Evolutionary conservation across 2,888 invertebrate genomes (phyloP).

Genomic region (Eristalinus aeneus): DNA sequence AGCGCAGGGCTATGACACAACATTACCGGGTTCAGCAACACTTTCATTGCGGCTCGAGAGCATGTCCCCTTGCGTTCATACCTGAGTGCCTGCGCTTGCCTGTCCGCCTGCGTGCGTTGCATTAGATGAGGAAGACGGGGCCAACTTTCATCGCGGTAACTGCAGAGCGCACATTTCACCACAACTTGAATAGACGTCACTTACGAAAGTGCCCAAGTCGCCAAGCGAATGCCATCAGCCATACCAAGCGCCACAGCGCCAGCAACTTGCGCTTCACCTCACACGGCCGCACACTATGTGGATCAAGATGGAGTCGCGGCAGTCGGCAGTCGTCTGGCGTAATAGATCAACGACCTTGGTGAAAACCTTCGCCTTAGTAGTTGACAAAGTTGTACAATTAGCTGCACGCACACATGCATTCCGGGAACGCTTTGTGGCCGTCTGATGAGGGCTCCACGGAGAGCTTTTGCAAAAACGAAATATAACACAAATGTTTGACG

Average conservation of each 20-base stretch:
- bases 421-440: slow-evolving; percentile 12
- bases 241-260: neutral
- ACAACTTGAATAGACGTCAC: slow-evolving; percentile 31
- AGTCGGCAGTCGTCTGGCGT: slow-evolving; percentile 23
- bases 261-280: neutral
- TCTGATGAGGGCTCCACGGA: slow-evolving; percentile 24
- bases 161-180: slow-evolving; percentile 40
- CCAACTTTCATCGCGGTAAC: slow-evolving; percentile 45
- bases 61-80: neutral
- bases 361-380: slow-evolving; percentile 69
- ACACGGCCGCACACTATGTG: slow-evolving; percentile 10
- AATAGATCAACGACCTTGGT: slow-evolving; percentile 69
- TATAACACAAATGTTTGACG: neutral
- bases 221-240: neutral
- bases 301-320: slow-evolving; percentile 36
- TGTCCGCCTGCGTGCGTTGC: neutral
- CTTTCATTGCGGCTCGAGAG: slow-evolving; percentile 20
- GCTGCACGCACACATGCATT: slow-evolving; percentile 47
- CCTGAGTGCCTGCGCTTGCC: neutral
- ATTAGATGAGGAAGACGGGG: slow-evolving; percentile 22
- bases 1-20: slow-evolving; percentile 9
- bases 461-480: slow-evolving; percentile 45
- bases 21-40: slow-evolving; percentile 61
- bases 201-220: neutral
- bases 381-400: slow-evolving; percentile 32